phyloP scores from a whole-genome alignment of 2,888 invertebrate genomes.

The Phaonia tiefii region DNA sequence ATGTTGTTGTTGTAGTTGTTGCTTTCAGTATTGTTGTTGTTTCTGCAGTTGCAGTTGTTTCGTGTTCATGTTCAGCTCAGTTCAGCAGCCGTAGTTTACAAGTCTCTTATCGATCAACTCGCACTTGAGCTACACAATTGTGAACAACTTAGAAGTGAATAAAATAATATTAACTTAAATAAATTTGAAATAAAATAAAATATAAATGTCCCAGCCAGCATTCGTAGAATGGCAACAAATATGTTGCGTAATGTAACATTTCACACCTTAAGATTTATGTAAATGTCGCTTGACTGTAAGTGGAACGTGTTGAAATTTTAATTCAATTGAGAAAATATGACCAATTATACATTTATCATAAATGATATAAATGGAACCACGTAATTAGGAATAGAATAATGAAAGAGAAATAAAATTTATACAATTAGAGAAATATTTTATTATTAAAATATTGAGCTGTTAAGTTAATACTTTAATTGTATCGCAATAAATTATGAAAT shows the following conservation, averaged over 20 bases:
- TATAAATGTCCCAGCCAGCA: too few species aligned
- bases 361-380: constrained; percentile 10
- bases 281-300: constrained; percentile 29
- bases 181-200: too few species aligned
- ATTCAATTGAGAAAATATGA: constrained; percentile 62
- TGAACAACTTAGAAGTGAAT: constrained; percentile 4
- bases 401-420: not conserved
- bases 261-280: constrained; percentile 64
- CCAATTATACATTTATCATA: constrained; percentile 52
- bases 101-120: constrained; percentile 60
- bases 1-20: constrained; percentile 10
- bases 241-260: constrained; percentile 64
- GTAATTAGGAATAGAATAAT: constrained; percentile 21
- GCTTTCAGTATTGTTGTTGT: not conserved
- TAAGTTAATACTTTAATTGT: too few species aligned
- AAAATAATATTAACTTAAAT: too few species aligned
- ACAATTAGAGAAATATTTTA: too few species aligned
- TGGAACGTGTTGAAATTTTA: constrained; percentile 63
- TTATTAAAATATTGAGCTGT: too few species aligned
- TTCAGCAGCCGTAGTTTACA: constrained; percentile 16
- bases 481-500: not conserved
- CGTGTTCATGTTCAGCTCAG: constrained; percentile 49
- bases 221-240: constrained; percentile 13
- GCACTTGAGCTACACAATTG: constrained; percentile 11
- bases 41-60: constrained; percentile 18